Evolutionary conservation across 2,888 invertebrate genomes (phyloP).

Genomic region (Podabrus alpinus): DNA sequence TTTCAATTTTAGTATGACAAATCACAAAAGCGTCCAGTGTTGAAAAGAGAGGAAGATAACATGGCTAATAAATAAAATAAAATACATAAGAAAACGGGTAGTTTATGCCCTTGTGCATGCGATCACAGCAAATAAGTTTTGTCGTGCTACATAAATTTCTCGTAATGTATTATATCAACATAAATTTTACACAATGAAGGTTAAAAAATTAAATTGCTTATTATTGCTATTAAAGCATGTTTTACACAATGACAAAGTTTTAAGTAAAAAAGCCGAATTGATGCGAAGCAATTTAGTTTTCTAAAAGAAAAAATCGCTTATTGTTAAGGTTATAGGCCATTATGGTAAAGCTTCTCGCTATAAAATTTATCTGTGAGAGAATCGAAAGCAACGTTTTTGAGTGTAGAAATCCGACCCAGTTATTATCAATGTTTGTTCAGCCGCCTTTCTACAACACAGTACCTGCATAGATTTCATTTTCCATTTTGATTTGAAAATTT

Average conservation of each 20-base stretch:
- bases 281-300: constrained; percentile 14
- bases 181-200: neutral
- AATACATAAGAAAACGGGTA: neutral
- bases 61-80: neutral
- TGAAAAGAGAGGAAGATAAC: neutral
- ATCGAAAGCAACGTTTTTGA: constrained; percentile 10
- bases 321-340: constrained; percentile 17
- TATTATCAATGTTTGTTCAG: constrained; percentile 22
- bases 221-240: constrained; percentile 3
- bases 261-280: neutral
- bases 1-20: neutral
- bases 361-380: constrained; percentile 16
- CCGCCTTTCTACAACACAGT: constrained; percentile 8
- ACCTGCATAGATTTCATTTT: neutral
- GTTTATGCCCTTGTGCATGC: neutral
- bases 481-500: neutral
- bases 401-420: constrained; percentile 7
- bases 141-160: constrained; percentile 1
- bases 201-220: neutral
- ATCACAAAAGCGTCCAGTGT: neutral
- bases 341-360: constrained; percentile 14
- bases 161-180: neutral
- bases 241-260: neutral
- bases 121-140: neutral
- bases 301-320: constrained; percentile 13